Conservation (phyloP, 2,888 invertebrate species). For the Elmis aenea region DNA sequence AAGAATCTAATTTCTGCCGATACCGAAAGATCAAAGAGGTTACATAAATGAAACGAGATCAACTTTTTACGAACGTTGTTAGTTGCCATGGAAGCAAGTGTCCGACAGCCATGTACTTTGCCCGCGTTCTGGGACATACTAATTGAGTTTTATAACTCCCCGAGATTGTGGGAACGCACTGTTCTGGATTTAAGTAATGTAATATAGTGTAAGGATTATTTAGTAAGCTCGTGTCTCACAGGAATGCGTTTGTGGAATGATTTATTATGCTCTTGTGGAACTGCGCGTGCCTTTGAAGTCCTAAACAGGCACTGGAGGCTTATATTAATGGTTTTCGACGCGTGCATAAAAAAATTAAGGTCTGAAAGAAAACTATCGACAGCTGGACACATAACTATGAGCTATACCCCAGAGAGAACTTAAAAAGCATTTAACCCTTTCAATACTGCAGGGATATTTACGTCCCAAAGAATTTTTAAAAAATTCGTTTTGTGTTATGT, state of each 20-base stretch:
- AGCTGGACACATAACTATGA: too few species aligned
- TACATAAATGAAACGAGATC: conserved; percentile 12
- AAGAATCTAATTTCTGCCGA: too few species aligned
- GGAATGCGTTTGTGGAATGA: conserved; percentile 21
- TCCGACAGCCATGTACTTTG: conserved; percentile 13
- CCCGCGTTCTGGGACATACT: conserved; percentile 13
- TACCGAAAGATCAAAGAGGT: conserved; percentile 9
- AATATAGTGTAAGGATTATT: conserved; percentile 30
- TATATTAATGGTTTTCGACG: too few species aligned
- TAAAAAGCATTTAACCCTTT: too few species aligned
- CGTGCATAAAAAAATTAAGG: too few species aligned
- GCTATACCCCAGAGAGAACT: too few species aligned
- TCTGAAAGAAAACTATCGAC: too few species aligned
- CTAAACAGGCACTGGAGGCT: too few species aligned
- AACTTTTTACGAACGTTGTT: conserved; percentile 17
- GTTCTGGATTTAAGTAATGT: conserved; percentile 27
- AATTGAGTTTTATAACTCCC: conserved; percentile 24
- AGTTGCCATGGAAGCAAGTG: conserved; percentile 18
- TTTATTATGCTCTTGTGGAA: conserved; percentile 13
- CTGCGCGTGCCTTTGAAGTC: too few species aligned
- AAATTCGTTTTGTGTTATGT: too few species aligned
- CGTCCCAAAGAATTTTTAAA: too few species aligned
- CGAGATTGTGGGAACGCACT: conserved; percentile 20
- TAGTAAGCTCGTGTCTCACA: conserved; percentile 24
- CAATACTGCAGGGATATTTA: too few species aligned